Base-by-base conservation (phyloP, 1,140 invertebrate genomes). In the Leucophenga varia region DNA sequence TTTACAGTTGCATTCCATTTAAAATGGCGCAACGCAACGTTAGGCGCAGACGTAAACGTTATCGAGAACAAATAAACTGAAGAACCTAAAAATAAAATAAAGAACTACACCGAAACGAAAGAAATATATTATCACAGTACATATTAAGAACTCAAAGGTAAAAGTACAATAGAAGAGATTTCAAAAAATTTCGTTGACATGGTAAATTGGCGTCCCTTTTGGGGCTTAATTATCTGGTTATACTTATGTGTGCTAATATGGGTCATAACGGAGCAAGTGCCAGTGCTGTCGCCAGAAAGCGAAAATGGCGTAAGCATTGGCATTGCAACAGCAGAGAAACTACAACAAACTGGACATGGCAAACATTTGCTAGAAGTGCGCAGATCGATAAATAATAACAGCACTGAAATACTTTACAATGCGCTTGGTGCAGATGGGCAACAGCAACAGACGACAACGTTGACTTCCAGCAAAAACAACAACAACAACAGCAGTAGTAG, bases 161-260 rank as follows among this genome's bases (percentile, higher is more conserved):
- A 16, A 3, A 37, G 3, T 17, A 8, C 14, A 37, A 8, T 25
- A 37, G 18, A 12, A 12, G 9, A 17, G 35, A 8, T 12, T 7
- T 17, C 35, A 17, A 7, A 8, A 13, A 37, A 17, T 10, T 37
- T 34, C n/a, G n/a, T n/a, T 35, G 41, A 16, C 54, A 74, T 56
- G 43, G 71, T 72, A 53, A 61, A 72, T 45, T 68, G 70, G 46
- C 72, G 72, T 25, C 64, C 60, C 42, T 32, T 75, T 44, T 64
- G 67, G 53, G 54, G 49, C 39, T 50, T 74, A 45, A 42, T 75
- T 43, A 61, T 75, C 41, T 68, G 67, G 37, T 39, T 72, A 14
- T 64, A 65, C 42, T 36, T 74, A 20, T 73, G 51, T 52, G 47
- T 71, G 22, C 57, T 72, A 38, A 52, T 72, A 43, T 75, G 72